Evolutionary conservation across 2,888 invertebrate species (phyloP), one percentile per base, ranked within the genome.

Genomic region (Hypomecis punctinalis): DNA sequence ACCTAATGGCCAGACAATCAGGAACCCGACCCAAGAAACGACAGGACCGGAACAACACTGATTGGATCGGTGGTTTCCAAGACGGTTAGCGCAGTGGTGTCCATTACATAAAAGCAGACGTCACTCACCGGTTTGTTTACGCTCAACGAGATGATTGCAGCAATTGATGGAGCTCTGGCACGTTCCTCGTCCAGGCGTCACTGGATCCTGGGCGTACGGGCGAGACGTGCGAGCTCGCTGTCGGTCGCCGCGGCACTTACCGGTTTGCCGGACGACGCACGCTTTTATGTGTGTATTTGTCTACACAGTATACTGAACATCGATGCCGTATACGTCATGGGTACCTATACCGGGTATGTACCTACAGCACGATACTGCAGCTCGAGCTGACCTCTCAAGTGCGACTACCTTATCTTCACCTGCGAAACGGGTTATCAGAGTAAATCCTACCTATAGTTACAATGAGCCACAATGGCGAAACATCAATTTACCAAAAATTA

Each of bases 61-160:
- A 69, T 69, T 71, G 66, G 63, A 63, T 56, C 58, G 61, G 48
- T 66, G 60, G 66, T 49, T 61, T 62, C 43, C 60, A 61, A 55
- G 46, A 45, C 63, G 67, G 65, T 65, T 47, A 65, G 56, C 61
- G 46, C 58, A 62, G 55, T 60, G 33, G 55, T 59, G 63, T 69
- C 64, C 48, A 74, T 87, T 90, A 89, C 79, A 86, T 87, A 86
- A 84, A 85, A 79, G 75, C 76, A 78, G 78, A 73, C 71, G 70
- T 63, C 67, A 91, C 92, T 91, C 87, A 93, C 92, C 81, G 80
- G 86, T 91, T 92, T 92, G 91, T 91, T 92, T 92, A 89, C 83
- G 84, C 86, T 90, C 89, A 92, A 91, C 86, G 79, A 86, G 91
- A 92, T 91, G 91, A 92, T 93, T 92, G 90, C 87, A 82, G 77